Evolutionary conservation across 2,888 invertebrate species (phyloP), one percentile per base, ranked within the genome.

Genomic region (Conistra vaccinii): DNA sequence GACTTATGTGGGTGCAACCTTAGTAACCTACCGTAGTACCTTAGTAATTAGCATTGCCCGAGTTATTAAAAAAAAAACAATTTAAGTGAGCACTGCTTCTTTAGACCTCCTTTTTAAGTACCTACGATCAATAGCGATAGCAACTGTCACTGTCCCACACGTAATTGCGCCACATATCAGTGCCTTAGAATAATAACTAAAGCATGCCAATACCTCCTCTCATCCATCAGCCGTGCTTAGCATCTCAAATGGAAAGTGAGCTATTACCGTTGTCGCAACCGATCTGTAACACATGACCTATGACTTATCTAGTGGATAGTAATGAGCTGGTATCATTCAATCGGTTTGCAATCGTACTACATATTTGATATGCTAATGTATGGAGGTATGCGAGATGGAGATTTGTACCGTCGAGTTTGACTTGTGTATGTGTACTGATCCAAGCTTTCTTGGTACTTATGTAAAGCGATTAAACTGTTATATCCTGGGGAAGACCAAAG

Each of bases 201-300:
- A n/a, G n/a, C n/a, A n/a, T n/a, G n/a, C 61, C n/a, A 23, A 68
- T 76, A 63, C n/a, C 17, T 23, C 23, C 17, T 20, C n/a, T 63
- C 81, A 85, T 83, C 71, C 61, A 87, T 87, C 86, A 83, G 1
- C 9, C 17, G 23, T 48, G 53, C 57, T 57, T n/a, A 53, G 53
- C 71, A 70, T 83, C 60, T 48, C 74, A 53, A 69, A 82, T 82
- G 69, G 87, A 84, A 87, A 85, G 84, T 76, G 32, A 73, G n/a
- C 66, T 57, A 79, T 73, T 61, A 74, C 68, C 60, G 69, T 70
- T 74, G 86, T 85, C 82, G 73, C 77, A 85, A 84, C 51, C 4
- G 61, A 78, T 73, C 85, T 70, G 35, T 67, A 82, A 42, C 66
- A 39, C 29, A n/a, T 82, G 78, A 87, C 85, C 87, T 87, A 60